Evolutionary conservation across 2,797 vertebrate genomes (phyloP).

Genomic region (Muraenolepis orangiensis): DNA sequence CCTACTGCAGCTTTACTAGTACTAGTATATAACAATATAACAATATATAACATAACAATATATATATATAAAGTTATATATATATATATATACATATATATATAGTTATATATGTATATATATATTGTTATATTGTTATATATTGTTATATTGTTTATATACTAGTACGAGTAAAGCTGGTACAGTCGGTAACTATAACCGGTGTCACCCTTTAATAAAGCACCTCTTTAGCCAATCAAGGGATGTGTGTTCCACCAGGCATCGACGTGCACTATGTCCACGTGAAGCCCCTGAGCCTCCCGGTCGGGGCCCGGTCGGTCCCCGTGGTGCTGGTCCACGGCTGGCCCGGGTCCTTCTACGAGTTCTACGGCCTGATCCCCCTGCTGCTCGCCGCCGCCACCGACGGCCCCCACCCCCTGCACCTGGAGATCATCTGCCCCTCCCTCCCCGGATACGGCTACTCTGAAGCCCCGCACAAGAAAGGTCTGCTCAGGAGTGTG

Average conservation of each 20-base stretch:
- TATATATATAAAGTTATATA: too few relatives aligned
- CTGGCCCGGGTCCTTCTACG: slow-evolving; percentile 88
- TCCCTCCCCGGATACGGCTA: slow-evolving; percentile 89
- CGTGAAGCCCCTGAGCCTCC: slow-evolving; percentile 73
- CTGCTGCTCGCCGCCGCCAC: slow-evolving; percentile 71
- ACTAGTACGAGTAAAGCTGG: too few relatives aligned
- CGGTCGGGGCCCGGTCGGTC: slow-evolving; percentile 56
- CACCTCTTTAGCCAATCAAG: background rate
- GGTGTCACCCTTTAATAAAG: background rate
- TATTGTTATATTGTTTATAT: too few relatives aligned
- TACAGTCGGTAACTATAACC: too few relatives aligned
- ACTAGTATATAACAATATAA: too few relatives aligned
- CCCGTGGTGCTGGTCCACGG: slow-evolving; percentile 88
- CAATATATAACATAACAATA: too few relatives aligned
- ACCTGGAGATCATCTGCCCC: slow-evolving; percentile 84
- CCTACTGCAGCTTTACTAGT: too few relatives aligned
- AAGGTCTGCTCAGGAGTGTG: slow-evolving; percentile 63
- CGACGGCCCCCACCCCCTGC: background rate
- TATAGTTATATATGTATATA: too few relatives aligned
- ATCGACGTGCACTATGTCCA: slow-evolving; percentile 84
- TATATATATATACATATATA: too few relatives aligned
- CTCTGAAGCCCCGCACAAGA: slow-evolving; percentile 81
- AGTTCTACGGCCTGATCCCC: slow-evolving; percentile 85
- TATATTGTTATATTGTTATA: too few relatives aligned
- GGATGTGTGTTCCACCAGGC: slow-evolving; percentile 57